A percentile compares a stretch with the other conserved stretches of the same genome.
Evolutionary conservation across 1,140 invertebrate genomes (phyloP).

Genomic region (Prorops nasuta): DNA sequence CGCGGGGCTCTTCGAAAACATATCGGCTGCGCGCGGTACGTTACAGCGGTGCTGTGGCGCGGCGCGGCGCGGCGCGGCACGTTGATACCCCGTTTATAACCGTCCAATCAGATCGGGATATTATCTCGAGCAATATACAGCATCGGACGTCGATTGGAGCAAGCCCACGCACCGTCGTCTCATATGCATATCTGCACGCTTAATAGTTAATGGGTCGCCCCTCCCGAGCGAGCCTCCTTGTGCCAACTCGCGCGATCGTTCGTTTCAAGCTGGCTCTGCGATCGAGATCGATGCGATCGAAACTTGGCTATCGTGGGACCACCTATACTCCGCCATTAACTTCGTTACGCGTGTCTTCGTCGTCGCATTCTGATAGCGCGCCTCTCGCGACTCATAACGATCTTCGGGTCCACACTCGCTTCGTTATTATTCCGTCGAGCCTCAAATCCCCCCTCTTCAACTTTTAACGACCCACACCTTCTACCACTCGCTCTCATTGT

Average conservation of each 20-base stretch:
- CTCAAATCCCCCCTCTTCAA: no score
- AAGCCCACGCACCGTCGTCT: constrained; percentile 35
- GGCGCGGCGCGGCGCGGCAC: no score
- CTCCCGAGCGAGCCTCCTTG: constrained; percentile 9
- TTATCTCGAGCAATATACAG: constrained; percentile 36
- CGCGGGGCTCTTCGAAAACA: constrained; percentile 27
- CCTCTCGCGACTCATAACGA: constrained; percentile 7
- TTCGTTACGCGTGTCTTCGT: constrained; percentile 21
- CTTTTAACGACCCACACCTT: no score
- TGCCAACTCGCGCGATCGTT: not conserved
- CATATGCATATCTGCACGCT: constrained; percentile 42
- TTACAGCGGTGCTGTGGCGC: no score
- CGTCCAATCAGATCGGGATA: constrained; percentile 39
- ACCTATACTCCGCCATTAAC: constrained; percentile 28
- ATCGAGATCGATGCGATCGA: constrained; percentile 29
- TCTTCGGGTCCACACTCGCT: not conserved
- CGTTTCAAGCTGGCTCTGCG: constrained; percentile 1
- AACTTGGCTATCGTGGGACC: constrained; percentile 23
- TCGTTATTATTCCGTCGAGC: not conserved
- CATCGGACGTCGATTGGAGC: constrained; percentile 30
- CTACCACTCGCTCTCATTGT: no score
- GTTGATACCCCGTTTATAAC: constrained; percentile 31
- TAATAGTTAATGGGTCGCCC: constrained; percentile 41
- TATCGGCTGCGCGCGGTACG: constrained; percentile 20
- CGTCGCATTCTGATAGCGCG: constrained; percentile 13